Percentiles rank a stretch among this genome's conserved stretches.
Evolutionary conservation across 2,113 vertebrate genomes (phyloP).

Genomic region (Sinocyclocheilus anshuiensis): DNA sequence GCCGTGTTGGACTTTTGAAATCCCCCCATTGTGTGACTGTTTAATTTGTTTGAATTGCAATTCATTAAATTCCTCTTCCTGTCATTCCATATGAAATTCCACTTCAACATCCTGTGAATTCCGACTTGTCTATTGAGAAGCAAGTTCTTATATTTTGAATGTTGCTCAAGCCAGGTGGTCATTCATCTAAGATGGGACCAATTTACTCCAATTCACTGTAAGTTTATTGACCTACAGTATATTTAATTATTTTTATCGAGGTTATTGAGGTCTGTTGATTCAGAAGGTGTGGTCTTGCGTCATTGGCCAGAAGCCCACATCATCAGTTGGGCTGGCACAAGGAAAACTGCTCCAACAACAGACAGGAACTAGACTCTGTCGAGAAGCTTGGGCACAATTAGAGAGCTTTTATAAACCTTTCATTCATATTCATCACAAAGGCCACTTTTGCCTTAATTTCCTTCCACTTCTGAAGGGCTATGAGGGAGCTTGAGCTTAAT

Average conservation of each 20-base stretch:
- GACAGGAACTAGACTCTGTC: slow-evolving; percentile 43
- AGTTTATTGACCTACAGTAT: not conserved
- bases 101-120: not conserved
- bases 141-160: too few relatives aligned
- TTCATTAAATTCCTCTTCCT: not conserved
- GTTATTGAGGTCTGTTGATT: slow-evolving; percentile 41
- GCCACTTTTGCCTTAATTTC: slow-evolving; percentile 20
- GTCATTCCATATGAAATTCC: not conserved
- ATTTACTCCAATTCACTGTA: not conserved
- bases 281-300: slow-evolving; percentile 27
- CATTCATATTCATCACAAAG: slow-evolving; percentile 15
- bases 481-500: slow-evolving; percentile 15
- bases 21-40: not conserved
- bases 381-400: slow-evolving; percentile 7
- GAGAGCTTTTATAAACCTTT: not conserved
- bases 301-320: not conserved
- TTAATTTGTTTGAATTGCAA: not conserved
- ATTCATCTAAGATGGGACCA: not conserved
- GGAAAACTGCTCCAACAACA: not conserved
- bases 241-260: not conserved
- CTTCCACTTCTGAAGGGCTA: not conserved
- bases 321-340: not conserved
- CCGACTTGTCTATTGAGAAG: not conserved
- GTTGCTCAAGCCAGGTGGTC: not conserved
- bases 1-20: not conserved